Percentiles rank a stretch among this genome's conserved stretches.
Conservation (phyloP, 2,797 vertebrate species). For the Urophycis tenuis region DNA sequence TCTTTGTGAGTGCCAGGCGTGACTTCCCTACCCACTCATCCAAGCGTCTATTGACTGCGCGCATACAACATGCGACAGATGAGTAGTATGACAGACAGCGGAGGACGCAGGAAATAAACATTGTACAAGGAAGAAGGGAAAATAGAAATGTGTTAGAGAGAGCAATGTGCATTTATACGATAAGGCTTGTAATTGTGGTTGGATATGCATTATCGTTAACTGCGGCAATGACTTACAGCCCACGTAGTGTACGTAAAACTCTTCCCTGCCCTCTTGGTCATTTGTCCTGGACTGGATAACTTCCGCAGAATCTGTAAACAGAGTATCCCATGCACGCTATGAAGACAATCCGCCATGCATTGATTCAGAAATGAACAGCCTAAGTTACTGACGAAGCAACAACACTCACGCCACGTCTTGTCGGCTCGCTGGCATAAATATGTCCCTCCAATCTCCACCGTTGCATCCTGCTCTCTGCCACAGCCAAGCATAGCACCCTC, state of each 20-base stretch:
- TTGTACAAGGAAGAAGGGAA: background rate
- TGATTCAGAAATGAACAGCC: background rate
- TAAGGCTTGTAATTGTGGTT: background rate
- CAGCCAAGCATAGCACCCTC: slow-evolving; percentile 47
- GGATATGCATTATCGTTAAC: background rate
- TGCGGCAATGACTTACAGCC: slow-evolving; percentile 79
- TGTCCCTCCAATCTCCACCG: slow-evolving; percentile 86
- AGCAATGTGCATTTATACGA: background rate
- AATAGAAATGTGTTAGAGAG: background rate
- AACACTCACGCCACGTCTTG: slow-evolving; percentile 83
- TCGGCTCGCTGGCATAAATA: slow-evolving; percentile 86
- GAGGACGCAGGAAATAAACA: background rate
- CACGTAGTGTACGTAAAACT: slow-evolving; percentile 93
- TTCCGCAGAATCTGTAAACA: slow-evolving; percentile 80
- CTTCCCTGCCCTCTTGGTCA: slow-evolving; percentile 87
- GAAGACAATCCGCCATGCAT: background rate
- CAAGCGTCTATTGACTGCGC: slow-evolving; percentile 81
- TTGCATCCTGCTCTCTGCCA: slow-evolving; percentile 82
- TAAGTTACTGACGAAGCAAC: background rate
- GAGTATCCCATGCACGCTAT: background rate
- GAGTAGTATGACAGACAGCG: background rate
- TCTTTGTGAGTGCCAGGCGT: slow-evolving; percentile 87
- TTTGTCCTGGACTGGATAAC: slow-evolving; percentile 91
- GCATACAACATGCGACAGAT: background rate
- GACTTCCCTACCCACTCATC: slow-evolving; percentile 94